phyloP scores from a whole-genome alignment of 2,888 invertebrate species.

The Lasioglossum villosulum region DNA sequence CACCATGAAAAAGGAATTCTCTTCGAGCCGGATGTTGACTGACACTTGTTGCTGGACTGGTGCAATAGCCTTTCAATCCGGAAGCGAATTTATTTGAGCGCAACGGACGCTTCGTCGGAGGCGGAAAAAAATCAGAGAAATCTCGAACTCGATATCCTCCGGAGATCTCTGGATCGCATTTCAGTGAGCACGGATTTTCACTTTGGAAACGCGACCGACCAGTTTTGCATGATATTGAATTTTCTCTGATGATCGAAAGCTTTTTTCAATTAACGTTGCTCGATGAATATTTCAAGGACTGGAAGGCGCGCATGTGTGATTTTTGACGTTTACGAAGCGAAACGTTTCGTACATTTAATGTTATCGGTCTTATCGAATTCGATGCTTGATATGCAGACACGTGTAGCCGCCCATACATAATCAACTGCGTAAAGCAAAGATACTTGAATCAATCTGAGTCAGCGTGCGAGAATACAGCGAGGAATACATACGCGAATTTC shows the following conservation, averaged over 20 bases:
- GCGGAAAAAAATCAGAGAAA: neutral
- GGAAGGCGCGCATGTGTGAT: neutral
- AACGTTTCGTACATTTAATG: neutral
- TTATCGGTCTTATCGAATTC: neutral
- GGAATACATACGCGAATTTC: too few species aligned
- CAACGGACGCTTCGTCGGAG: neutral
- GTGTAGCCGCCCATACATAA: neutral
- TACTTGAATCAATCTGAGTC: neutral
- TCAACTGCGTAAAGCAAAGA: neutral
- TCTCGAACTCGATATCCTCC: neutral
- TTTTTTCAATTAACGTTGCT: neutral
- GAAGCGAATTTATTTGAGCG: neutral
- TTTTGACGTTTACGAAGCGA: neutral
- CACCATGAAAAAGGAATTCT: conserved; percentile 12
- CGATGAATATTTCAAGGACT: neutral
- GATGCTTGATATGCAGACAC: conserved; percentile 1
- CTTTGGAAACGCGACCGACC: neutral
- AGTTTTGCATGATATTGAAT: neutral
- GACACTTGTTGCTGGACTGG: conserved; percentile 66
- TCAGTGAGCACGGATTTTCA: neutral
- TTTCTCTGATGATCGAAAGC: neutral
- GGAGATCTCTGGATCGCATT: neutral
- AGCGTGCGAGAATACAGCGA: neutral
- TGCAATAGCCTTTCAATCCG: conserved; percentile 40
- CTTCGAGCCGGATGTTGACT: conserved; percentile 10